A percentile compares a stretch with the other conserved stretches of the same genome.
Evolutionary conservation across 2,113 vertebrate species (phyloP).

Genomic region (Romanogobio albipinnatus): DNA sequence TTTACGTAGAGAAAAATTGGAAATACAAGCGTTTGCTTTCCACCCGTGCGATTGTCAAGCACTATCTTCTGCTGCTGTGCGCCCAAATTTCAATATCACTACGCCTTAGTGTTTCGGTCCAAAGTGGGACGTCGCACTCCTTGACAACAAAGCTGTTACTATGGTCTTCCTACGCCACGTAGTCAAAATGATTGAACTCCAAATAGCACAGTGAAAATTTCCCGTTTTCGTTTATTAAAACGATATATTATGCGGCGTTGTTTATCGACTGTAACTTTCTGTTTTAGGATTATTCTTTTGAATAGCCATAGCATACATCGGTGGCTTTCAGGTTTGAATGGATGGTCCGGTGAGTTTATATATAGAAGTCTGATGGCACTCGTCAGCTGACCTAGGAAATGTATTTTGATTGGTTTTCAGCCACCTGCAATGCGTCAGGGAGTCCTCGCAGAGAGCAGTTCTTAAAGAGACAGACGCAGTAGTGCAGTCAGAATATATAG

Average conservation of each 20-base stretch:
- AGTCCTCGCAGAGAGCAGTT: slow-evolving; percentile 50
- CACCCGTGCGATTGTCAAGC: slow-evolving; percentile 22
- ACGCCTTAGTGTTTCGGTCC: slow-evolving; percentile 54
- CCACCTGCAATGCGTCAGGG: slow-evolving; percentile 74
- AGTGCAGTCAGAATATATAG: not conserved
- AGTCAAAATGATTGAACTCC: not conserved
- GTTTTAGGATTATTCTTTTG: not conserved
- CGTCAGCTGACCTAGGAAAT: slow-evolving; percentile 58
- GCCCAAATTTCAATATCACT: slow-evolving; percentile 54
- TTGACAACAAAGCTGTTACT: slow-evolving; percentile 60
- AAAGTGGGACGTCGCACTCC: slow-evolving; percentile 59
- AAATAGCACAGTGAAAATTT: not conserved
- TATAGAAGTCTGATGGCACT: slow-evolving; percentile 47
- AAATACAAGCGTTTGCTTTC: not conserved
- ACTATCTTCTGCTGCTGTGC: slow-evolving; percentile 52
- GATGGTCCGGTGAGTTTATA: slow-evolving; percentile 50
- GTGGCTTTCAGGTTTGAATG: slow-evolving; percentile 16
- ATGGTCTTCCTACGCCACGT: slow-evolving; percentile 59
- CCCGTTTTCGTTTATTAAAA: not conserved
- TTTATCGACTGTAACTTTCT: not conserved
- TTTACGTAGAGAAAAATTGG: not conserved
- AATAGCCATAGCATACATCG: not conserved
- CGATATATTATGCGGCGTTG: not conserved
- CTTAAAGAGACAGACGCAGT: slow-evolving; percentile 57
- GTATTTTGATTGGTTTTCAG: slow-evolving; percentile 59